Base-by-base conservation (phyloP, 2,888 invertebrate species). In the Leuctra nigra region DNA sequence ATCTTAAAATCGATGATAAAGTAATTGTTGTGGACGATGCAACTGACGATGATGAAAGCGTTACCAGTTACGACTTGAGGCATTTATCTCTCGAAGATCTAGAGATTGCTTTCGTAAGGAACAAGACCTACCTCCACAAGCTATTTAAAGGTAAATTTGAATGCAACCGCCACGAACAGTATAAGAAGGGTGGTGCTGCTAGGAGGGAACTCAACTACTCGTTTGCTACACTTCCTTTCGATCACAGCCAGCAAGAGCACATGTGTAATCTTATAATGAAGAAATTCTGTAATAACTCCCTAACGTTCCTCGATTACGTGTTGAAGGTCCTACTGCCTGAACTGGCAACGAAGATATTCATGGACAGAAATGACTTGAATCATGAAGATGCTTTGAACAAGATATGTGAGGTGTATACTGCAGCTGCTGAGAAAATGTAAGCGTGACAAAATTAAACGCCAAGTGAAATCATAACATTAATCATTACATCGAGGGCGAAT, bases 311-410 rank as follows among this genome's bases (percentile, higher is more conserved):
- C 4, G 44, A 44, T 22, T 50, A 50, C 22, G 20, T 50, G 13
- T 33, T 16, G 22, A 50, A 35, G 20, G 50, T 50, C 4, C 50
- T 50, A 3, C 2, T 50, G 20, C 50, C 50, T 11, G 50, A 50
- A 4, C 9, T 50, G 3, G 29, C 33, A 18, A 50, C 33, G 11
- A 33, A 50, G 9, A 16, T 50, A 9, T 50, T 50, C 22, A 50
- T 50, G 50, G 35, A 50, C 11, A 7, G 22, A 35, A 35, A 35
- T 35, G n/a, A 35, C 14, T 16, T 50, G 14, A 33, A 20, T 20
- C 16, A 50, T 18, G 7, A 50, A n/a, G 50, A 50, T 22, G 16
- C 50, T 11, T 14, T 50, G 2, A 33, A 29, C 6, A 50, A 13
- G n/a, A 50, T 50, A 4, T 20, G 35, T 18, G 35, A 35, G 4